These are phyloP conservation scores for Brachynemurus nebulosus DNA, from an alignment of 2,888 invertebrate species.

Conservation along the genomic window DNA sequence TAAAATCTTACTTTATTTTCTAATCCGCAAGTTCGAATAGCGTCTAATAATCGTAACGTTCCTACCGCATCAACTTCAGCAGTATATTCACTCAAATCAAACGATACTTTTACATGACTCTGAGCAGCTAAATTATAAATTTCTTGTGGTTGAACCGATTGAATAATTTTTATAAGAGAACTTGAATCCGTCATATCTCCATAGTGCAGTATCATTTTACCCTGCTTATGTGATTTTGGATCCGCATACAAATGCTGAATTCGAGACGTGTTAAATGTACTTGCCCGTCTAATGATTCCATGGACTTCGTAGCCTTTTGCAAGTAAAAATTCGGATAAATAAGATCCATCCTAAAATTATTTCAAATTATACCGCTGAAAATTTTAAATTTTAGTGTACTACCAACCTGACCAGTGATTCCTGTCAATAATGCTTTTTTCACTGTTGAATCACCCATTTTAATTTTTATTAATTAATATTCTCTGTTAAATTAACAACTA, in stretches of 20 bases:
- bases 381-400: slow-evolving; percentile 4
- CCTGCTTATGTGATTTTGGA: slow-evolving; percentile 76
- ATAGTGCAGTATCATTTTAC: slow-evolving; percentile 87
- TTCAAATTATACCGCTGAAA: neutral
- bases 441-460: slow-evolving; percentile 19
- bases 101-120: slow-evolving; percentile 98
- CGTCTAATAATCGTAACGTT: slow-evolving; percentile 78
- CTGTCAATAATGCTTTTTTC: slow-evolving; percentile 85
- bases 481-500: neutral
- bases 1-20: slow-evolving; percentile 74
- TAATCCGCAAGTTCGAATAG: slow-evolving; percentile 77
- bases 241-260: slow-evolving; percentile 94
- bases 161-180: slow-evolving; percentile 77
- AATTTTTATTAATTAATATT: too few relatives aligned
- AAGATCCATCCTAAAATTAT: slow-evolving; percentile 82
- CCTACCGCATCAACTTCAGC: slow-evolving; percentile 97
- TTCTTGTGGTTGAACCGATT: slow-evolving; percentile 67
- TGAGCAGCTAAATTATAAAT: slow-evolving; percentile 98
- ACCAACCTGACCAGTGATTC: slow-evolving; percentile 92
- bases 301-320: slow-evolving; percentile 91
- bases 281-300: slow-evolving; percentile 87
- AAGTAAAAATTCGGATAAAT: slow-evolving; percentile 85
- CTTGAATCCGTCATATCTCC: slow-evolving; percentile 98
- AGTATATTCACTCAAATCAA: slow-evolving; percentile 97
- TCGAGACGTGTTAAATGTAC: slow-evolving; percentile 91